Percentiles rank a stretch among this genome's conserved stretches.
Conservation (phyloP, 2,113 vertebrate species). For the Tapirus terrestris region DNA sequence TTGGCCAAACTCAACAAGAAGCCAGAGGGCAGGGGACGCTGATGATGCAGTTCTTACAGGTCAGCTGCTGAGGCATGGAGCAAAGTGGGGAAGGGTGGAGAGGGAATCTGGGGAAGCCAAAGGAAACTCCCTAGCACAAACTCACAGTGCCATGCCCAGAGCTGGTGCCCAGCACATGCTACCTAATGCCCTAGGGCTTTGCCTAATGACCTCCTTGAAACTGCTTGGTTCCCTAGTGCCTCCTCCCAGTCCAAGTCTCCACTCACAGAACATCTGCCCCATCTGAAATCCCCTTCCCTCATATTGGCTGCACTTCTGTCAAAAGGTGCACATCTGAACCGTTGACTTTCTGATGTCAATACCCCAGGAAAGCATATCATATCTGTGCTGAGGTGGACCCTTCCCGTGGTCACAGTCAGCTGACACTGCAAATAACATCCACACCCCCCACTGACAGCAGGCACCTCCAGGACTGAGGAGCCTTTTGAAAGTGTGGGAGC, state of each 20-base stretch:
- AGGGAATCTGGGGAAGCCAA: neutral
- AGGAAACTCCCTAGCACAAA: too few species aligned
- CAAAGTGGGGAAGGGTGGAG: neutral
- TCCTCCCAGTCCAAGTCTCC: neutral
- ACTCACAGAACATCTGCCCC: too few species aligned
- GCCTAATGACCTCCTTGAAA: neutral
- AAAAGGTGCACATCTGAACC: neutral
- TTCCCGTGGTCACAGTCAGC: neutral
- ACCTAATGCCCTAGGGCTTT: neutral
- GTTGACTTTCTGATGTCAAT: neutral
- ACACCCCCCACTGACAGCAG: neutral
- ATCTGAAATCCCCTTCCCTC: too few species aligned
- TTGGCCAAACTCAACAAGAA: neutral
- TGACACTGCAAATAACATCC: neutral
- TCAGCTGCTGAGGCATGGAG: neutral
- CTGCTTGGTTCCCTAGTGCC: neutral
- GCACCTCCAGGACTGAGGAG: neutral
- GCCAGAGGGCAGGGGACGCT: neutral
- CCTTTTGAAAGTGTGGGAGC: neutral
- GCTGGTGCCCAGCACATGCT: neutral
- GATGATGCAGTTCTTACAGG: neutral
- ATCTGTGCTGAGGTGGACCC: neutral
- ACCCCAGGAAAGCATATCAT: neutral
- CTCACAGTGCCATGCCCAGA: neutral
- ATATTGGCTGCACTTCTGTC: neutral